Percentiles rank a stretch among this genome's conserved stretches.
These are phyloP conservation scores for Drosophila algonquin DNA, from an alignment of 2,888 invertebrate genomes.

Conservation along the genomic window DNA sequence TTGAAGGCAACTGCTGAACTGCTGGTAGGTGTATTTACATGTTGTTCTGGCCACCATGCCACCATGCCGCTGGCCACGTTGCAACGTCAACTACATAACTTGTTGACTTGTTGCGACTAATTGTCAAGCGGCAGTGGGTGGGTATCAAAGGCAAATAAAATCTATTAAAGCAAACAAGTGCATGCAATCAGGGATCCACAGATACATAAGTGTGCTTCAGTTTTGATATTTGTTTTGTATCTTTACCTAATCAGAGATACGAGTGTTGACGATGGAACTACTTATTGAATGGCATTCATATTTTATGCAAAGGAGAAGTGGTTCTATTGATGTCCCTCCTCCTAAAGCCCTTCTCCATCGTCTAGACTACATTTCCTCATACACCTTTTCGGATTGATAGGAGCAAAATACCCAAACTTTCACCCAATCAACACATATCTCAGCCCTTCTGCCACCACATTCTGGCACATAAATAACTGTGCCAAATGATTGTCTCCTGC, in stretches of 20 bases:
- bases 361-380: too few relatives aligned
- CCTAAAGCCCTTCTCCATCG: too few relatives aligned
- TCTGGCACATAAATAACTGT: constrained; percentile 17
- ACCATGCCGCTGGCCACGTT: constrained; percentile 8
- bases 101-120: constrained; percentile 69
- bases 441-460: not conserved
- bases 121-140: constrained; percentile 53
- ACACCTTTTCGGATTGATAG: constrained; percentile 29
- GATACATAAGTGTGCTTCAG: too few relatives aligned
- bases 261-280: too few relatives aligned
- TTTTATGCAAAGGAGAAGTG: not conserved
- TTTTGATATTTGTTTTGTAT: too few relatives aligned
- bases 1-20: not conserved
- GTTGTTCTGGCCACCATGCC: constrained; percentile 46
- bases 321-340: too few relatives aligned
- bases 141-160: constrained; percentile 22
- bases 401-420: not conserved
- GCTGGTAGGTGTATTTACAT: constrained; percentile 58
- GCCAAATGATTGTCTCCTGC: constrained; percentile 13
- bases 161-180: not conserved
- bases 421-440: not conserved
- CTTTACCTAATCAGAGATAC: too few relatives aligned
- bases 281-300: not conserved
- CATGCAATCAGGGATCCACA: not conserved
- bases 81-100: constrained; percentile 54